A percentile compares a stretch with the other conserved stretches of the same genome.
phyloP scores from a whole-genome alignment of 1,140 invertebrate species.

The Trachymyrmex cornetzi region DNA sequence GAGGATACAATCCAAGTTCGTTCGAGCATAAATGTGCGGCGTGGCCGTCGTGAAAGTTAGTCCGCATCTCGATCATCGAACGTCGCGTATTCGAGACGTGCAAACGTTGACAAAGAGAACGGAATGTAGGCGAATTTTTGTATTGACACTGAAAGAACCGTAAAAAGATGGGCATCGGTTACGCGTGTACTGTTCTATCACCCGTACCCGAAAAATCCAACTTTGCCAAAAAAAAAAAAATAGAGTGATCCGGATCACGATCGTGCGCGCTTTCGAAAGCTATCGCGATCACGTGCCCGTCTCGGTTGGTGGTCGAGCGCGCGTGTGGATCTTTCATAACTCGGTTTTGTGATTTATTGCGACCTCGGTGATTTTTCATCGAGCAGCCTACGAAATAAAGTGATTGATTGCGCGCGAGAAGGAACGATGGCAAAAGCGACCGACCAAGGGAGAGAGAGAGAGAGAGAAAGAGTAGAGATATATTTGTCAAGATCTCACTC shows the following conservation, averaged over 20 bases:
- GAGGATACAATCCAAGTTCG: conserved; percentile 15
- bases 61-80: conserved; percentile 20
- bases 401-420: conserved; percentile 74
- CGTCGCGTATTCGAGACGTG: not conserved
- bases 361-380: conserved; percentile 73
- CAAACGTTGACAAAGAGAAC: not conserved
- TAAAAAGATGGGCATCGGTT: conserved; percentile 32
- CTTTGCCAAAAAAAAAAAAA: not conserved
- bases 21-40: conserved; percentile 36
- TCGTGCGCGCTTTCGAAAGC: conserved; percentile 60
- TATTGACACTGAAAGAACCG: conserved; percentile 20
- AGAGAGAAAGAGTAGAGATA: conserved; percentile 4
- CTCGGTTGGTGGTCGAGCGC: conserved; percentile 47
- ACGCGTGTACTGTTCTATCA: not conserved
- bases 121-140: not conserved
- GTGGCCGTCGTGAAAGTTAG: conserved; percentile 16
- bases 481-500: conserved; percentile 60
- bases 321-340: conserved; percentile 76
- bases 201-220: conserved; percentile 29
- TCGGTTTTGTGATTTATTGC: conserved; percentile 74
- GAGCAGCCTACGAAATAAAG: conserved; percentile 70
- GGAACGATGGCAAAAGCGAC: conserved; percentile 31
- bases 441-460: not conserved
- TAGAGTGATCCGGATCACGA: conserved; percentile 18
- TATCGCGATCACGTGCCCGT: conserved; percentile 69